Evolutionary conservation across 2,797 vertebrate species (phyloP), one percentile per base, ranked within the genome.

Genomic region (Streptopelia turtur): DNA sequence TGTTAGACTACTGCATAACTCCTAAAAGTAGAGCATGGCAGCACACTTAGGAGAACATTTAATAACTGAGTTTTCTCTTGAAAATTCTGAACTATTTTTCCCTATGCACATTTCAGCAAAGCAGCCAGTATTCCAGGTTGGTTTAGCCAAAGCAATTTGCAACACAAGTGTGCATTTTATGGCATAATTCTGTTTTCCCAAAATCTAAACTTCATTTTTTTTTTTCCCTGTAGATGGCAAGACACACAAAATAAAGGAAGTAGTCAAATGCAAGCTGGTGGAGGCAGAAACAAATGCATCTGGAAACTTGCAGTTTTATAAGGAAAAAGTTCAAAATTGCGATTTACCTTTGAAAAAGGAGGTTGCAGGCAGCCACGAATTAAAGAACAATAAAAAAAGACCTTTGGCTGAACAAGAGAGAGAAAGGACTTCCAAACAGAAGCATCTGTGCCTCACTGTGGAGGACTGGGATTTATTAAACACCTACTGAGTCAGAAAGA

Each of bases 381-480:
- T 96, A 83, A 95, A 93, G 66, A 97, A 95, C 25, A 86, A 56
- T 64, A 98, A 97, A 91, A 99, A 99, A 96, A 98, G 98, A 93
- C 95, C 87, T 81, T 96, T 96, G 50, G 92, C 94, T 77, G 96
- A 98, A 37, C 96, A 96, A 66, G 95, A 88, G 22, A 94, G 85
- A 60, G 98, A 98, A 74, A 83, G 77, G 68, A 95, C 97, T 23
- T 91, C 97, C 43, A 99, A 99, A 93, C 98, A 98, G 77, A 97
- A 96, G 37, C 97, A 97, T 24, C 90, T 98, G 30, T 96, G 98
- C 93, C 96, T 99, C 39, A 97, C 98, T 41, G 92, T 97, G 64
- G 98, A 99, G 87, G 99, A 99, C 96, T 97, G 98, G 93, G 98
- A 99, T 93, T 97, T 99, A 95, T 95, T 99, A 95, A 99, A 99